Percentiles rank a stretch among this genome's conserved stretches.
phyloP scores from a whole-genome alignment of 2,113 vertebrate species.

The Bagarius yarrelli region DNA sequence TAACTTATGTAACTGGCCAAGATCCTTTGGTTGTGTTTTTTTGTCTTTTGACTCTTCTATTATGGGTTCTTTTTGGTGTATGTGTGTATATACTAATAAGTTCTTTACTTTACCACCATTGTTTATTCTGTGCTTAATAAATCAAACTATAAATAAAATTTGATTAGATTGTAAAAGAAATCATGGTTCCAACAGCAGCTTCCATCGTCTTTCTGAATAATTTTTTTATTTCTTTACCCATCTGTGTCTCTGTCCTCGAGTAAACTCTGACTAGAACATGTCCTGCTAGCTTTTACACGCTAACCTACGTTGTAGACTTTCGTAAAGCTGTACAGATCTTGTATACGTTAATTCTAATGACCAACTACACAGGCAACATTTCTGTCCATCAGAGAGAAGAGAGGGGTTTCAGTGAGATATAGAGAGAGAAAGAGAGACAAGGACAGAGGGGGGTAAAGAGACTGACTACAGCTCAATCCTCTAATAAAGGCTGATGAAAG shows the following conservation, averaged over 20 bases:
- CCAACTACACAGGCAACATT: background rate
- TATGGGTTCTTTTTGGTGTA: too few species aligned
- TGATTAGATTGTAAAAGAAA: background rate
- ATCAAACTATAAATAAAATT: background rate
- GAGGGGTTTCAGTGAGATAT: background rate
- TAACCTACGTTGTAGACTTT: background rate
- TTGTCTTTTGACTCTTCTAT: too few species aligned
- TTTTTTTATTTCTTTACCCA: background rate
- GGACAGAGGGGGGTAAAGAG: constrained; percentile 32
- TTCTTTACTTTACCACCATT: too few species aligned
- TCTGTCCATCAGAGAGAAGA: background rate
- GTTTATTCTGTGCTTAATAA: too few species aligned
- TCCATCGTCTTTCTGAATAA: background rate
- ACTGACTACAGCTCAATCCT: constrained; percentile 45
- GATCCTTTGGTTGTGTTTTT: too few species aligned
- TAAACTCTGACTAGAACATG: too few species aligned
- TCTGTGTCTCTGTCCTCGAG: background rate
- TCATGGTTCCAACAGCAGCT: background rate
- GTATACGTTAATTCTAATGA: background rate
- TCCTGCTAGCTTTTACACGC: background rate
- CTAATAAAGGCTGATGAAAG: constrained; percentile 58
- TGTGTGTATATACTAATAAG: too few species aligned
- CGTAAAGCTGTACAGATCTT: background rate
- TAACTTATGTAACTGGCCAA: too few species aligned
- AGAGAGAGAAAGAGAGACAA: constrained; percentile 16